phyloP scores from a whole-genome alignment of 2,797 vertebrate genomes.

The Coccyzus lansbergi region DNA sequence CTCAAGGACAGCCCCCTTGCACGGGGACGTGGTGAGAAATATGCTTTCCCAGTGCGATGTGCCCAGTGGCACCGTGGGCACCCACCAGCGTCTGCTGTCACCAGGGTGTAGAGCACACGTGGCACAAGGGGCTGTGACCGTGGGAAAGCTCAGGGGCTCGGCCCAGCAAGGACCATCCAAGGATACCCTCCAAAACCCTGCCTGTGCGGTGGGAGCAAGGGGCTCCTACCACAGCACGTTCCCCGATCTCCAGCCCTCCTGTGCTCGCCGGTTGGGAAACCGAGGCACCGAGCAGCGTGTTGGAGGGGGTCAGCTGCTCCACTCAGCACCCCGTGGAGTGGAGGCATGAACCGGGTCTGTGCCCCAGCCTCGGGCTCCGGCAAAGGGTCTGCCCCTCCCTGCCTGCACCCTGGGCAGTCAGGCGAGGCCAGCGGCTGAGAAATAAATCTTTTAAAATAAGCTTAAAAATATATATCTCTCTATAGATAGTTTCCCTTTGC shows the following conservation, averaged over 20 bases:
- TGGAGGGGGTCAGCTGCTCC: not conserved
- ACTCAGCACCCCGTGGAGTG: not conserved
- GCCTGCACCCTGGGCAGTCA: not conserved
- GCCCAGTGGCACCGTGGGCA: not conserved
- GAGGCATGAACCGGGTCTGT: not conserved
- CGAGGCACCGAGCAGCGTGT: not conserved
- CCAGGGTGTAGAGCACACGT: not conserved
- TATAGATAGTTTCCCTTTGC: conserved; percentile 73
- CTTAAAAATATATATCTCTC: conserved; percentile 74
- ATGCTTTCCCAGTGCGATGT: not conserved
- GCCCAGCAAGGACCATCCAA: not conserved
- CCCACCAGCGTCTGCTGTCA: not conserved
- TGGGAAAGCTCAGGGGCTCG: not conserved
- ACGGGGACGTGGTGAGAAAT: not conserved
- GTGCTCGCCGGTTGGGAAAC: not conserved
- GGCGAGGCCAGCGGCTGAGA: conserved; percentile 22
- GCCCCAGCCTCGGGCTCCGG: accelerated
- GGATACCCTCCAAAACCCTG: not conserved
- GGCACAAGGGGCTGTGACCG: accelerated
- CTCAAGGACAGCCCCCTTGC: not conserved
- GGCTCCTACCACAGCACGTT: not conserved
- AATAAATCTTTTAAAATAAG: conserved; percentile 73
- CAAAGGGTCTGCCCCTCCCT: conserved; percentile 20
- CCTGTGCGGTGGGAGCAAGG: not conserved
- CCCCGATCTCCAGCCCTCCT: not conserved